phyloP scores from a whole-genome alignment of 2,888 invertebrate genomes.

The Agrotis ipsilon region DNA sequence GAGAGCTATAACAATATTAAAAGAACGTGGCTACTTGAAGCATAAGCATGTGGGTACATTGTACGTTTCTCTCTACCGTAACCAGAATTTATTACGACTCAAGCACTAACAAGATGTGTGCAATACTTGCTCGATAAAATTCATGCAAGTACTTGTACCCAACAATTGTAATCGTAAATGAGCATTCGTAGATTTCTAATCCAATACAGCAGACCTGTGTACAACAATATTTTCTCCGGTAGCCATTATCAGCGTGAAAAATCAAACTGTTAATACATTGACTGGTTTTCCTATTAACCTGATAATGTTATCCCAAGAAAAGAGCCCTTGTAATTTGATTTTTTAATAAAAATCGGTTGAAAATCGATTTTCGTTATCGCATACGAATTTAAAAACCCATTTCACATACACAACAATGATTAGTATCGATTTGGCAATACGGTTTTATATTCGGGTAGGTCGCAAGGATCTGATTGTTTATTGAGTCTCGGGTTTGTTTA shows the following conservation, averaged over 20 bases:
- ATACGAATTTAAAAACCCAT: conserved; percentile 45
- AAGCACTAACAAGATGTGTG: conserved; percentile 46
- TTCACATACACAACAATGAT: conserved; percentile 51
- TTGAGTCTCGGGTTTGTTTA: conserved; percentile 82
- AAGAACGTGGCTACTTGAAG: conserved; percentile 30
- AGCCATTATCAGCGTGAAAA: conserved; percentile 42
- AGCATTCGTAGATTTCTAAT: conserved; percentile 51
- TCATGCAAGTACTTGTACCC: conserved; percentile 33
- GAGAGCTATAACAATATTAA: conserved; percentile 12
- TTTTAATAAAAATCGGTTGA: conserved; percentile 9
- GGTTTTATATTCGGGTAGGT: conserved; percentile 70
- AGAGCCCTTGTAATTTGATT: conserved; percentile 26
- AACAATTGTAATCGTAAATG: conserved; percentile 54
- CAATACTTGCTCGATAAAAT: conserved; percentile 58
- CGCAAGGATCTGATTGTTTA: conserved; percentile 68
- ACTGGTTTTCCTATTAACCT: conserved; percentile 32
- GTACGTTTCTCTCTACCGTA: conserved; percentile 31
- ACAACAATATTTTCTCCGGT: conserved; percentile 41
- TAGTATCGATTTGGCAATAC: conserved; percentile 52
- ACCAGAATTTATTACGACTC: conserved; percentile 43
- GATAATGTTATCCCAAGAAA: conserved; percentile 32
- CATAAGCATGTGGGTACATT: conserved; percentile 31
- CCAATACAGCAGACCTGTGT: conserved; percentile 34
- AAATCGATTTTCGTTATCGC: conserved; percentile 36
- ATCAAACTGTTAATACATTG: conserved; percentile 36